phyloP scores from a whole-genome alignment of 2,113 vertebrate species.

The Brienomyrus longianalis region DNA sequence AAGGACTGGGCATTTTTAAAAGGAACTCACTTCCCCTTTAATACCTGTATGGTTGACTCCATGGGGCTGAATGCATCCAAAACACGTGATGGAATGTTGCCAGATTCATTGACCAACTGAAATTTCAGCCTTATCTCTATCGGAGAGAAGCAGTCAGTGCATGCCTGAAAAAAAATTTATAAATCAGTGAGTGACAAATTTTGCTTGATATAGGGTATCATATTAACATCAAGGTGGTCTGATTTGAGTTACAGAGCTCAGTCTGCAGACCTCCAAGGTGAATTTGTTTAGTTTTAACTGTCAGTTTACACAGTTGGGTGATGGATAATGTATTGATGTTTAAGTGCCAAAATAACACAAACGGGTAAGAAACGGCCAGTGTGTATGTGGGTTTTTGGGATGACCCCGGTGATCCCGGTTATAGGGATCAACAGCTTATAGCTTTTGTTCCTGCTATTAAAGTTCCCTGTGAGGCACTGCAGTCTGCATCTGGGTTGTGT shows the following conservation, averaged over 20 bases:
- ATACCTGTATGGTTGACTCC: slow-evolving; percentile 33
- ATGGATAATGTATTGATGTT: not conserved
- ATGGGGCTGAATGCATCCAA: slow-evolving; percentile 32
- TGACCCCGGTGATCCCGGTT: not conserved
- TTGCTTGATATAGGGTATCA: not conserved
- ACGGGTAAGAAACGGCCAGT: not conserved
- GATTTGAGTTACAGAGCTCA: not conserved
- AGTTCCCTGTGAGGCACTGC: too few species aligned
- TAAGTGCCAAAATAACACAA: not conserved
- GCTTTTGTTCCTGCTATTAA: too few species aligned
- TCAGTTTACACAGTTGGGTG: not conserved
- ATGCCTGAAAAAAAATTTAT: slow-evolving; percentile 30
- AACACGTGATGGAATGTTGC: slow-evolving; percentile 11
- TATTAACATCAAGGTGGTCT: not conserved
- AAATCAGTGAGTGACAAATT: not conserved
- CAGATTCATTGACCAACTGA: not conserved
- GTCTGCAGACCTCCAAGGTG: not conserved
- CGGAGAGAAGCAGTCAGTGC: slow-evolving; percentile 40
- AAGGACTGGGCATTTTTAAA: not conserved
- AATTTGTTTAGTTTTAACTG: not conserved
- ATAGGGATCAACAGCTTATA: too few species aligned
- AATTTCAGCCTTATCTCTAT: slow-evolving; percentile 37
- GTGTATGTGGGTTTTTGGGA: not conserved
- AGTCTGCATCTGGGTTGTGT: too few species aligned
- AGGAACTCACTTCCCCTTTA: not conserved